A percentile compares a stretch with the other conserved stretches of the same genome.
These are phyloP conservation scores for Apomyelois bistriatella DNA, from an alignment of 2,888 invertebrate species.

Conservation along the genomic window DNA sequence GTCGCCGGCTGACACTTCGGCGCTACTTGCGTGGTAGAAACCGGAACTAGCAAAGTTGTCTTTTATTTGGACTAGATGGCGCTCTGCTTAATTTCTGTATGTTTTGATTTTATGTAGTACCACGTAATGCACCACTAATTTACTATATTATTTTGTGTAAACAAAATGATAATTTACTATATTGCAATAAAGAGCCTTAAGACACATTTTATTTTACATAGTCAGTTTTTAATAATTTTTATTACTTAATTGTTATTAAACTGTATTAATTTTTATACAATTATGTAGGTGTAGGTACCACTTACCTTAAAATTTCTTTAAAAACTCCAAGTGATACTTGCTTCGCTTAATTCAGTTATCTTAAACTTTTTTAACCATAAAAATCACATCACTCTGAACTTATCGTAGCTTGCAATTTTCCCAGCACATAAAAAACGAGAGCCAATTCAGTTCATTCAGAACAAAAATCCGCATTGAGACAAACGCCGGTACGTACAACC, in stretches of 20 bases:
- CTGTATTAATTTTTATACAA: neutral
- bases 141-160: too few species aligned
- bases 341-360: neutral
- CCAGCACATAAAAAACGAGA: conserved; percentile 25
- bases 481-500: conserved; percentile 44
- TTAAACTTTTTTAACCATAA: conserved; percentile 7
- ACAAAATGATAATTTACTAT: too few species aligned
- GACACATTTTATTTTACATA: too few species aligned
- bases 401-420: conserved; percentile 23
- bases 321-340: neutral
- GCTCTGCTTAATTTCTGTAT: conserved; percentile 24
- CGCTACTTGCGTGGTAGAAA: conserved; percentile 43
- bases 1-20: conserved; percentile 70
- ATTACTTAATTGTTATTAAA: neutral
- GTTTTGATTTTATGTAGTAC: conserved; percentile 14
- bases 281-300: neutral
- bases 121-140: neutral
- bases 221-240: neutral
- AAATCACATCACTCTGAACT: conserved; percentile 34
- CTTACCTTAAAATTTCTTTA: conserved; percentile 17
- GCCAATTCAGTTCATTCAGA: conserved; percentile 27
- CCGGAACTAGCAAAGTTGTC: conserved; percentile 35
- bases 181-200: too few species aligned
- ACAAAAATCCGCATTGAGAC: conserved; percentile 41
- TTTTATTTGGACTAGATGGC: conserved; percentile 48